Base-by-base conservation (phyloP, 2,113 vertebrate species). In the Neogobius melanostomus region DNA sequence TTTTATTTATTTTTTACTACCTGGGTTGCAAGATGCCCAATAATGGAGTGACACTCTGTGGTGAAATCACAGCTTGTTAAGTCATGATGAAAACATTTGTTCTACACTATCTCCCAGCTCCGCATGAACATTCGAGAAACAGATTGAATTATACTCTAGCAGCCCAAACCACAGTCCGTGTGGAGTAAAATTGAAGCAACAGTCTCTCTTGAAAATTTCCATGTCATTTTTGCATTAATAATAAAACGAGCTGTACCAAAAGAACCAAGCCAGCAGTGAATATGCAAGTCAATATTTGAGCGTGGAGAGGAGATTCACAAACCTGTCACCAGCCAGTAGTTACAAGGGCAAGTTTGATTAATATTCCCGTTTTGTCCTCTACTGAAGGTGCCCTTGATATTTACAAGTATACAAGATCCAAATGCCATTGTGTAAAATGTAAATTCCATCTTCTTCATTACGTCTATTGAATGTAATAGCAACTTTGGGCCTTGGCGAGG, bases 41-140 rank as follows among this genome's bases (percentile, higher is more conserved):
- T 21, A 44, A 43, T 51, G 42, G 68, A 53, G 14, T 76, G 78
- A 80, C 80, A 81, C 72, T 61, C 43, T 36, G 14, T 60, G 52
- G 46, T 62, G 69, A 75, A 62, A 74, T 69, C 72, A 54, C 44
- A 50, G 63, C 56, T 21, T 8, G 69, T 66, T 61, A 64, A 72
- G 74, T 67, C 68, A 71, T 81, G 71, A 85, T 77, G 53, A 45
- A 66, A 80, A 66, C 69, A 66, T 75, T 71, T 82, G 83, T 75
- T 77, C 54, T 62, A 48, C 66, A 67, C 69, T 45, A 17, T 82
- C 67, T 71, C 68, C 15, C 11, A 0, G 48, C 54, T 71, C 50
- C 28, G 54, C 52, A 49, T 48, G 8, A 51, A 71, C 56, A n/a
- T 76, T 75, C 52, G 43, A 66, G 49, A 10, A 74, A 46, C 68